Evolutionary conservation across 2,113 vertebrate species (phyloP).

Genomic region (Carettochelys insculpta): DNA sequence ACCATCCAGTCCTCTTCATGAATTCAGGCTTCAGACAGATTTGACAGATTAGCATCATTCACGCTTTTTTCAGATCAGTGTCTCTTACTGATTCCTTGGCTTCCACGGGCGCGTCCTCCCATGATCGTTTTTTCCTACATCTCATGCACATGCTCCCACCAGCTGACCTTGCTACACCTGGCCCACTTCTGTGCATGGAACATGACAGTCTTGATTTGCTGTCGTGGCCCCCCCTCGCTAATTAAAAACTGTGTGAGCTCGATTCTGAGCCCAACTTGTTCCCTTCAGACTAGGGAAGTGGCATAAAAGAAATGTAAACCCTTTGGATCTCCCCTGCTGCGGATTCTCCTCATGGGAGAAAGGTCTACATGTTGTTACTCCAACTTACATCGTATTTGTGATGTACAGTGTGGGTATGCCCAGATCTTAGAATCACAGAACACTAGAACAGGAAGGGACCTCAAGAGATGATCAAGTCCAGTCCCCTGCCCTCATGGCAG

Average conservation of each 20-base stretch:
- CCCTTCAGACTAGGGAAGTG: background rate
- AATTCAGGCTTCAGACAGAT: background rate
- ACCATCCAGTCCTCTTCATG: background rate
- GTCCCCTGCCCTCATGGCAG: too few species aligned
- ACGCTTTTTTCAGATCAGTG: background rate
- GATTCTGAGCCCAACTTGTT: background rate
- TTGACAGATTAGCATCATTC: background rate
- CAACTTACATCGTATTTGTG: slow-evolving; percentile 15
- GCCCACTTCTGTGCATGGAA: background rate
- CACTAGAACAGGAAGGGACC: too few species aligned
- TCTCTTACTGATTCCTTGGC: background rate
- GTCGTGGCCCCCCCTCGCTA: background rate
- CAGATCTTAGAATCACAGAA: too few species aligned
- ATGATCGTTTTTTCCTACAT: background rate
- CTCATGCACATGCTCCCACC: background rate
- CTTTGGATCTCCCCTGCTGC: background rate
- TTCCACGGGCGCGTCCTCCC: background rate
- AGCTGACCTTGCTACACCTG: background rate
- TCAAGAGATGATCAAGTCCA: too few species aligned
- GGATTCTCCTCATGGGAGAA: background rate
- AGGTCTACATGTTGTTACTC: background rate
- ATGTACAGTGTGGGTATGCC: background rate
- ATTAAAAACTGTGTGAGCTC: background rate
- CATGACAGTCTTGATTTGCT: background rate
- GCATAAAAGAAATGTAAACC: background rate